These are phyloP conservation scores for Pseudoatta argentina DNA, from an alignment of 1,140 invertebrate species.

Conservation along the genomic window DNA sequence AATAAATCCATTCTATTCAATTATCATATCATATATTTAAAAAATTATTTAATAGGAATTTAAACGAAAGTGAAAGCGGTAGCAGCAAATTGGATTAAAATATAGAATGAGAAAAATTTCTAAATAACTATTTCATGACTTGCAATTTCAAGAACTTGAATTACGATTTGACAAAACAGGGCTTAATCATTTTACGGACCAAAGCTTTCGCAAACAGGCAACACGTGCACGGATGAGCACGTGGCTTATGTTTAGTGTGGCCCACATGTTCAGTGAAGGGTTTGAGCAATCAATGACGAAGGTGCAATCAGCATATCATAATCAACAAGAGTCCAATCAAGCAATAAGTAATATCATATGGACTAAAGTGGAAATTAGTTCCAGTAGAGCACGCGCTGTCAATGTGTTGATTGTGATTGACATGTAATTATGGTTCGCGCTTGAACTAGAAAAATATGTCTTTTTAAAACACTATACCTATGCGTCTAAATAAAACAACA, in stretches of 20 bases:
- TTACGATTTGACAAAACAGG: slow-evolving; percentile 16
- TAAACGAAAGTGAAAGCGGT: not conserved
- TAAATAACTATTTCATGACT: not conserved
- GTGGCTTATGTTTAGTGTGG: slow-evolving; percentile 72
- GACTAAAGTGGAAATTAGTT: slow-evolving; percentile 3
- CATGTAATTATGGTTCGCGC: slow-evolving; percentile 62
- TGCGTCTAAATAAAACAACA: slow-evolving; percentile 45
- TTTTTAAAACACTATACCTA: slow-evolving; percentile 31
- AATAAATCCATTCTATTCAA: not conserved
- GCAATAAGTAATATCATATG: slow-evolving; percentile 25
- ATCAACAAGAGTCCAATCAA: slow-evolving; percentile 53
- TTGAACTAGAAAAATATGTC: slow-evolving; percentile 10
- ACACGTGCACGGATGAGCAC: slow-evolving; percentile 76
- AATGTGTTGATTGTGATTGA: slow-evolving; percentile 19
- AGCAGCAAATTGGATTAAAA: slow-evolving; percentile 2
- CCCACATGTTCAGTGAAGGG: slow-evolving; percentile 78
- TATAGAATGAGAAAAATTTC: not conserved
- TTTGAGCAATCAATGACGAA: slow-evolving; percentile 71
- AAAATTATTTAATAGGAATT: not conserved
- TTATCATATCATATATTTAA: not conserved
- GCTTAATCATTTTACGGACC: slow-evolving; percentile 7
- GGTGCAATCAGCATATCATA: slow-evolving; percentile 31
- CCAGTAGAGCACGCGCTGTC: not conserved
- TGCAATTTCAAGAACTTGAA: slow-evolving; percentile 1
- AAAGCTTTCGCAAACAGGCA: slow-evolving; percentile 17